Percentiles rank a stretch among this genome's conserved stretches.
Conservation (phyloP, 1,140 invertebrate genomes). For the Diplogasteroides magnus region DNA sequence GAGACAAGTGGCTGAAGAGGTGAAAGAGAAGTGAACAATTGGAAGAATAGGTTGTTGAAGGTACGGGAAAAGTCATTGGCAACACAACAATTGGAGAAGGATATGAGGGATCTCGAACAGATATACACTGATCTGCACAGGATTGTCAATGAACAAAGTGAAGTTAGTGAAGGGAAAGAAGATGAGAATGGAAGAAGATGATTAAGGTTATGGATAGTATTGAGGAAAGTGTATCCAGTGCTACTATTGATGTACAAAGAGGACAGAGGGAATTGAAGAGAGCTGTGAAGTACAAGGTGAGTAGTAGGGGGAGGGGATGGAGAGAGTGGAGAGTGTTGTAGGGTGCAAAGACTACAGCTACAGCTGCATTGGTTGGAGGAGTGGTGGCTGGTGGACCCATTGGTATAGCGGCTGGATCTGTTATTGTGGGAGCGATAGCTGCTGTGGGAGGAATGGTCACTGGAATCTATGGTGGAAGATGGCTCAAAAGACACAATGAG, state of each 20-base stretch:
- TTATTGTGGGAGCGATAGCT: neutral
- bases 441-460: neutral
- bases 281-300: neutral
- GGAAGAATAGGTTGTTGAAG: neutral
- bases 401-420: neutral
- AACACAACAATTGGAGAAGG: neutral
- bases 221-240: neutral
- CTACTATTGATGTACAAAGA: neutral
- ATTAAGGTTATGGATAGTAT: neutral
- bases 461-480: neutral
- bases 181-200: too few relatives aligned
- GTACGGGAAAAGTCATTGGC: neutral
- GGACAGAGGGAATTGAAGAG: neutral
- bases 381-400: neutral
- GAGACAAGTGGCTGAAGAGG: too few relatives aligned
- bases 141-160: neutral
- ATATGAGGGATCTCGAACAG: neutral
- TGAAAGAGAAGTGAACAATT: too few relatives aligned
- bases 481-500: neutral
- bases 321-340: neutral
- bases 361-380: neutral
- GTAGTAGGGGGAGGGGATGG: neutral
- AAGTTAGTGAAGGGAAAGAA: too few relatives aligned
- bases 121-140: neutral
- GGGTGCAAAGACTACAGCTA: neutral